Base-by-base conservation (phyloP, 2,113 vertebrate genomes). In the Phaethornis superciliosus region DNA sequence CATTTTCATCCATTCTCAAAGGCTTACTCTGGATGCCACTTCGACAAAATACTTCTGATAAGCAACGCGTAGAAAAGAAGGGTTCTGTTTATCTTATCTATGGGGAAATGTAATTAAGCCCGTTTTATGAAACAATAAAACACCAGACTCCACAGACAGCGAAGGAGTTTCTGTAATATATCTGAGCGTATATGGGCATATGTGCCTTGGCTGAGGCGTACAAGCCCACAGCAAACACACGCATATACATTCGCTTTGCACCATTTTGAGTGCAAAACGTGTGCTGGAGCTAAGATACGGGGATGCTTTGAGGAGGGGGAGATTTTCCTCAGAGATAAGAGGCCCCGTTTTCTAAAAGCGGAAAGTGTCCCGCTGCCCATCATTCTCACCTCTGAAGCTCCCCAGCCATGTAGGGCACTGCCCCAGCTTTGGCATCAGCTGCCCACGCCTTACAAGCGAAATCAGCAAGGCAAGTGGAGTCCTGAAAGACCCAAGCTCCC, bases 51-150 rank as follows among this genome's bases (percentile, higher is more conserved):
- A 78, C 44, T 90, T 75, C 82, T 88, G 95, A 95, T 94, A 92
- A 89, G 63, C 59, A 40, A 52, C 5, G 18, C 75, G 82, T 74
- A 81, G 84, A 87, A 82, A 84, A 81, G 54, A 94, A 93, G 67
- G 58, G 67, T 55, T 84, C 82, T 87, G 62, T 92, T 96, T 95
- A 90, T 95, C 93, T 95, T 95, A 94, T 95, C 94, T 93, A 5
- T 21, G 24, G 51, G 47, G 85, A 95, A 84, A 94, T 82, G 93
- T 89, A 94, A 95, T 95, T 82, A 95, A 90, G 67, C 55, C 49
- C 63, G 88, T 85, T 96, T 95, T 92, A 89, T 93, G 91, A 93
- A 96, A 95, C 91, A 93, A 90, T 89, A 93, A 88, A 91, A 56
- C 89, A 89, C n/a, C 83, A 79, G 67, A 82, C 63, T 88, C 62